Conservation (phyloP, 2,797 vertebrate species). For the Carapus acus region DNA sequence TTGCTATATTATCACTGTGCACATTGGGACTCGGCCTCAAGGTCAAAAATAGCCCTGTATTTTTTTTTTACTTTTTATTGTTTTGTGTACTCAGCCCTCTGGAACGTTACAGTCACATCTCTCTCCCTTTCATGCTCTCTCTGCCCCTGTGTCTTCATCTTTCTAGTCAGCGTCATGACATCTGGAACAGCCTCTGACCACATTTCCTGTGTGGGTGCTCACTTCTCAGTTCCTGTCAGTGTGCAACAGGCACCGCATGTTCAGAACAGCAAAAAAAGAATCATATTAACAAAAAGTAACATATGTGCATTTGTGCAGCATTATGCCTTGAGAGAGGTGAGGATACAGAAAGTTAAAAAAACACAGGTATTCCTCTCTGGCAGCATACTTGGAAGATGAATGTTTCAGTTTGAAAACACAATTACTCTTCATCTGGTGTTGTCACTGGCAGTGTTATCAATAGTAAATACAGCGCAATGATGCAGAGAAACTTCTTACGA, state of each 20-base stretch:
- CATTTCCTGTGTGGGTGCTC: constrained; percentile 72
- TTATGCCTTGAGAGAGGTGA: not conserved
- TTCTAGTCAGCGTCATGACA: constrained; percentile 54
- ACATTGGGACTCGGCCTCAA: constrained; percentile 14
- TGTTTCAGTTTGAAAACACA: constrained; percentile 36
- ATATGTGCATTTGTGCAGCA: not conserved
- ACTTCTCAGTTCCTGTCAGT: constrained; percentile 67
- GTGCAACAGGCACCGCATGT: constrained; percentile 33
- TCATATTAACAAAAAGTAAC: constrained; percentile 3
- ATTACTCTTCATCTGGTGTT: not conserved
- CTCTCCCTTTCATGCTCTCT: constrained; percentile 1
- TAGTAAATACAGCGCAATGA: constrained; percentile 8
- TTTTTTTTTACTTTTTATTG: not conserved
- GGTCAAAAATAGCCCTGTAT: constrained; percentile 1
- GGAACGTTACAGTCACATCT: no score
- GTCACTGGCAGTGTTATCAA: constrained; percentile 22
- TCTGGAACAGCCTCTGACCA: constrained; percentile 61
- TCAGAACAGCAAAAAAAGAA: no score
- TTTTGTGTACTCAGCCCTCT: not conserved
- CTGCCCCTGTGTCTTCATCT: constrained; percentile 27
- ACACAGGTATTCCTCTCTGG: no score
- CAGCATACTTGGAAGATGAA: not conserved
- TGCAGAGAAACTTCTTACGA: not conserved
- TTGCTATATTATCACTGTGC: constrained; percentile 21
- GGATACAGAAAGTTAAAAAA: not conserved